Evolutionary conservation across 2,888 invertebrate species (phyloP), one percentile per base, ranked within the genome.

Genomic region (Harpalus rufipes): DNA sequence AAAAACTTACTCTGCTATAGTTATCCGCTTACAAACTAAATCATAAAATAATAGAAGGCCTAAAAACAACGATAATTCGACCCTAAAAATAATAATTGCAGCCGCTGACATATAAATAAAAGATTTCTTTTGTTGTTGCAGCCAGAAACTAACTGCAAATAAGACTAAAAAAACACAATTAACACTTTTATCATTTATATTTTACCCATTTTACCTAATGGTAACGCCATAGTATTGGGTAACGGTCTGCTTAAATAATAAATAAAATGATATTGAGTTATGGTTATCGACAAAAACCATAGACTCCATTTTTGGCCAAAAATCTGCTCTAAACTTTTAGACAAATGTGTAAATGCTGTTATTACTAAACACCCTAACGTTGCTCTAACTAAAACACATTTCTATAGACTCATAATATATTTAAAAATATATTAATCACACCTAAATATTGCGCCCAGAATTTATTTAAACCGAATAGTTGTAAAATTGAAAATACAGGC

Each of bases 201-300:
- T 78, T 72, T 78, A 61, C 16, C 74, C 82, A 85, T 74, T 59
- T 92, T 93, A 98, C 99, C 98, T 89, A 98, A 91, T 81, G 97
- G 96, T 89, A 99, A 91, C 58, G 96, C 98, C 94, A 99, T 96
- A 44, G 96, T 96, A 91, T 99, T 99, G 83, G 99, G 99, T 88
- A 99, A 92, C 10, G 98, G 96, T 86, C 99, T 94, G 88, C 97
- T 97, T 91, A 97, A 94, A 90, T 99, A 99, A 91, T 98, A 99
- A 94, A 99, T 95, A 89, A 99, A 98, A 92, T 99, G 99, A 91
- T 99, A 99, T 91, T 99, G 99, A 0, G 98, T 95, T 18, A 96
- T 94, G 1, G 97, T 97, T 85, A 99, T 94, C 5, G 95, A 91
- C 21, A 96, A 93, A 89, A 96, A 96, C 97, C 97, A 97, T 90